Evolutionary conservation across 2,797 vertebrate genomes (phyloP).

Genomic region (Astyanax mexicanus): DNA sequence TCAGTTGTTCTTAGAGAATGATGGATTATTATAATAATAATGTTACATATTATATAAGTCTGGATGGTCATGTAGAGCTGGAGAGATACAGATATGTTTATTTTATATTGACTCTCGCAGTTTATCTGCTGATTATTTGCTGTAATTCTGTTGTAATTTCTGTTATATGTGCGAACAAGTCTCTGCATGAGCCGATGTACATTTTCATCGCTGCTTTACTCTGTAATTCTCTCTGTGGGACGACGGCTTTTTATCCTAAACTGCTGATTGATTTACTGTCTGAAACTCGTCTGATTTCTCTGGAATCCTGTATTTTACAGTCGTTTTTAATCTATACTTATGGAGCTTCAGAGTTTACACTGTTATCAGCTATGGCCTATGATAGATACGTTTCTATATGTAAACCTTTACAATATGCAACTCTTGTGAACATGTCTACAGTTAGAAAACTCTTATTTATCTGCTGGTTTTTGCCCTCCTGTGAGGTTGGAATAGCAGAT

Average conservation of each 20-base stretch:
- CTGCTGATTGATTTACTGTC: not conserved
- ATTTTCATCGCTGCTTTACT: conserved; percentile 8
- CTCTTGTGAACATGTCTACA: not conserved
- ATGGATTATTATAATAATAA: not conserved
- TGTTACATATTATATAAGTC: not conserved
- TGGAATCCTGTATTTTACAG: not conserved
- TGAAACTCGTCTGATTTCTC: not conserved
- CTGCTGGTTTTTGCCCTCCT: not conserved
- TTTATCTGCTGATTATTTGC: not conserved
- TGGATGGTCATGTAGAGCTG: not conserved
- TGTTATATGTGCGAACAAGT: not conserved
- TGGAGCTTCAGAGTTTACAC: not conserved
- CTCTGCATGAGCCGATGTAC: not conserved
- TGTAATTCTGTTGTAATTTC: not conserved
- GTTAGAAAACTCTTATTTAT: not conserved
- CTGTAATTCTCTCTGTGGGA: not conserved
- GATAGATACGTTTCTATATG: conserved; percentile 5
- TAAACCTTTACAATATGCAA: not conserved
- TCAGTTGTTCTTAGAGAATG: not conserved
- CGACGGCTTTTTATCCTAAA: not conserved
- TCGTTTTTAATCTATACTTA: not conserved
- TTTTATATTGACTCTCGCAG: conserved; percentile 1
- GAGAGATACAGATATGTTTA: conserved; percentile 28
- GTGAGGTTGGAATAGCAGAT: not conserved
- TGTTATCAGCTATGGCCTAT: conserved; percentile 6